These are phyloP conservation scores for Pteria penguin DNA, from an alignment of 2,888 invertebrate species.

Conservation along the genomic window DNA sequence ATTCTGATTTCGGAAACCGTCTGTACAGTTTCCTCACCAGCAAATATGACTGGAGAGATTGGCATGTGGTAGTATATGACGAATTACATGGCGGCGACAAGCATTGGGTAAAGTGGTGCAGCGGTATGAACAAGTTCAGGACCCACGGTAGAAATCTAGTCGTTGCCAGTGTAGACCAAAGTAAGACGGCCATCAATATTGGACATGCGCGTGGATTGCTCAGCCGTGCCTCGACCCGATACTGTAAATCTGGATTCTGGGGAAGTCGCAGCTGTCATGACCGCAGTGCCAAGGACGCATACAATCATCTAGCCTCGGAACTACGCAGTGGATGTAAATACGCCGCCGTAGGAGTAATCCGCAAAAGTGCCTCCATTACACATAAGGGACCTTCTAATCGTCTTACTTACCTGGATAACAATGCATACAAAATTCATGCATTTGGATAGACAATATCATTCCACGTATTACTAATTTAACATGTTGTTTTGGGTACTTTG, in stretches of 20 bases:
- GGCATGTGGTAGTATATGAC: conserved; percentile 9
- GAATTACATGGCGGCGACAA: not conserved
- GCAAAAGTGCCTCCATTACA: not conserved
- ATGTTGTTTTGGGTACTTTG: no score
- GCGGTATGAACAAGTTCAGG: not conserved
- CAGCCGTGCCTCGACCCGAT: not conserved
- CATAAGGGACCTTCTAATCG: not conserved
- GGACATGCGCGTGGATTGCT: not conserved
- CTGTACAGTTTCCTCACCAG: not conserved
- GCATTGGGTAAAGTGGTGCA: not conserved
- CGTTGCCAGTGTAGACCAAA: not conserved
- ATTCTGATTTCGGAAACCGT: not conserved
- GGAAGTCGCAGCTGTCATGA: not conserved
- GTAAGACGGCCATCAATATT: not conserved
- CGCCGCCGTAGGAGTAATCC: not conserved
- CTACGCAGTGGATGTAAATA: not conserved
- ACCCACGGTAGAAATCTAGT: not conserved
- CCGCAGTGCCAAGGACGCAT: not conserved
- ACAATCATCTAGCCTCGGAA: not conserved
- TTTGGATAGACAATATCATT: no score
- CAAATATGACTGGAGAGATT: conserved; percentile 11
- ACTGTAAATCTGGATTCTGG: not conserved
- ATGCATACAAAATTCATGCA: not conserved
- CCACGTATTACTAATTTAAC: no score
- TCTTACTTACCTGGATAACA: not conserved